Base-by-base conservation (phyloP, 2,113 vertebrate species). In the Axis porcinus region DNA sequence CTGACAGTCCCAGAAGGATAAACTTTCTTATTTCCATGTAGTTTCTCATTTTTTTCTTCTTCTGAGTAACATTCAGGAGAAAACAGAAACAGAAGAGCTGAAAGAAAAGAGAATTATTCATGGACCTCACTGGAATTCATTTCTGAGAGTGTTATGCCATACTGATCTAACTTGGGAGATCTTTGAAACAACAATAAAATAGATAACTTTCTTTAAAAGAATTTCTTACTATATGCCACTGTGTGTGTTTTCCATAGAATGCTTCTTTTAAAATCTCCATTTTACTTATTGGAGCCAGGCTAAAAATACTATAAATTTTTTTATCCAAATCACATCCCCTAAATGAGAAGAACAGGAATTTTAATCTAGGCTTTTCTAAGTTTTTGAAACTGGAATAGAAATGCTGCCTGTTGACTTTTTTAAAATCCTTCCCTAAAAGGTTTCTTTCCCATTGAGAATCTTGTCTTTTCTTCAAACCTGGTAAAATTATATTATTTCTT, bases 21-120 rank as follows among this genome's bases (percentile, higher is more conserved):
- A 98, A 97, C 27, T 97, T 95, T 33, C 23, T 89, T 36, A 97
- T 47, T 16, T 62, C 6, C 16, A 96, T 97, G 17, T 94, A 47
- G 74, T 98, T 98, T 93, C 64, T 92, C 89, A 95, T 98, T 86
- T 43, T 54, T 14, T 50, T 43, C 40, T 55, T 33, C 16, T 57
- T 36, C 19, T 55, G 6, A 13, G 27, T 25, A 14, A 85, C 16
- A 43, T 96, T 54, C 2, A n/a, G 15, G 25, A 52, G 23, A 92
- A 93, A 7, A 43, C 30, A 89, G 7, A 67, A 67, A 67, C 33
- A 17, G 2, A 7, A 76, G 19, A 54, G 6, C 2, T 52, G 36
- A 54, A 33, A 83, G 78, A 52, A 81, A 52, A 33, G 11, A 14
- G 19, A 21, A 83, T 54, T 83, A 54, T 25, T 21, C 81, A 83